Percentiles rank a stretch among this genome's conserved stretches.
Evolutionary conservation across 2,888 invertebrate genomes (phyloP).

Genomic region (Rotaria macrura): DNA sequence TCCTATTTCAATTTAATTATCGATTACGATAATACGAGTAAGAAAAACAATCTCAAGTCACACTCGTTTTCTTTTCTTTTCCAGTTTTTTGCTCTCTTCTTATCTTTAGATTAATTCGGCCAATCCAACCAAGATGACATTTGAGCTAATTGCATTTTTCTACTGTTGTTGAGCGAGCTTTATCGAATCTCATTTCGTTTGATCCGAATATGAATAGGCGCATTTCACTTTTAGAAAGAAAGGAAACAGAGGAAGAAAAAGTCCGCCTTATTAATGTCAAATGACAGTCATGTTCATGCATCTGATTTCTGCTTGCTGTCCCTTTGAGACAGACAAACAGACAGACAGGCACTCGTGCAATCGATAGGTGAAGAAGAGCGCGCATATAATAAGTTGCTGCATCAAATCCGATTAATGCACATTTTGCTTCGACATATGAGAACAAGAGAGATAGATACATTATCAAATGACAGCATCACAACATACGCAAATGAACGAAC

Average conservation of each 20-base stretch:
- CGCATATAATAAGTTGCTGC: background rate
- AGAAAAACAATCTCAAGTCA: too few relatives aligned
- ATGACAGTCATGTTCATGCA: background rate
- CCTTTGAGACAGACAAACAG: background rate
- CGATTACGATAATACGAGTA: too few relatives aligned
- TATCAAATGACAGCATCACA: background rate
- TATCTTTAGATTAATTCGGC: background rate
- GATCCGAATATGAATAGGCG: background rate
- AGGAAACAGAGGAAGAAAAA: background rate
- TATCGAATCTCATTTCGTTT: background rate
- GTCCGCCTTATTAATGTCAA: conserved; percentile 1
- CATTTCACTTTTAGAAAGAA: background rate
- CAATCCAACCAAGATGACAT: background rate
- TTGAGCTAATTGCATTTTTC: conserved; percentile 16
- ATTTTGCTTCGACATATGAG: background rate
- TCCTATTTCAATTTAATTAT: too few relatives aligned
- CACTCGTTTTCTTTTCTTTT: too few relatives aligned
- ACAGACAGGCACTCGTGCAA: background rate
- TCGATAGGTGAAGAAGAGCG: conserved; percentile 1
- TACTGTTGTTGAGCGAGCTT: background rate
- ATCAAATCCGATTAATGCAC: background rate
- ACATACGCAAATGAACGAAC: background rate
- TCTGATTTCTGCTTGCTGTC: background rate
- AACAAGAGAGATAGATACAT: background rate
- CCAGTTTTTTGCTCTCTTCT: too few relatives aligned